phyloP scores from a whole-genome alignment of 2,113 vertebrate species.

The Crotalus viridis region DNA sequence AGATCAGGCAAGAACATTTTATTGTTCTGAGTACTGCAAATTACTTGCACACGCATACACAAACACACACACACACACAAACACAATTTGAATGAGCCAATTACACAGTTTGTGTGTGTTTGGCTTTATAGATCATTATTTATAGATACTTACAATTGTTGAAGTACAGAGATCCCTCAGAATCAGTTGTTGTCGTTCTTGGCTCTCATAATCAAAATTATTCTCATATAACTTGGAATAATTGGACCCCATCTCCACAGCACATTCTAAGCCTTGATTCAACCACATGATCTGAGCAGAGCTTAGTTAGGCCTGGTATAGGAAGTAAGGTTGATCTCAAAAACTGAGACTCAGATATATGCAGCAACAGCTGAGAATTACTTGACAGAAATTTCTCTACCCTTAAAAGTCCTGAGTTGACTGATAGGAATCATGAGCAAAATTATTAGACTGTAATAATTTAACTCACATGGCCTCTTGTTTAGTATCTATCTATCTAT shows the following conservation, averaged over 20 bases:
- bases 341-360: constrained; percentile 26
- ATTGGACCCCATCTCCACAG: constrained; percentile 87
- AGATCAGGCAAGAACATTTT: not conserved
- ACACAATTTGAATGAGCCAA: not conserved
- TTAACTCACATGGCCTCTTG: not conserved
- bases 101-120: not conserved
- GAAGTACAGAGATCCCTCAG: constrained; percentile 84
- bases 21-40: not conserved
- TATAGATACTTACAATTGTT: constrained; percentile 70
- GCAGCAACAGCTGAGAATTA: not conserved
- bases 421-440: not conserved
- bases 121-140: not conserved
- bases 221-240: constrained; percentile 83
- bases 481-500: not conserved
- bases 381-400: not conserved
- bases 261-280: constrained; percentile 57
- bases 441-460: not conserved
- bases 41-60: not conserved
- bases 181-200: constrained; percentile 66
- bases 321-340: constrained; percentile 16
- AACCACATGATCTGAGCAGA: constrained; percentile 28
- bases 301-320: not conserved
- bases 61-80: not conserved
- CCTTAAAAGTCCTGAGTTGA: not conserved
- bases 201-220: constrained; percentile 68